phyloP scores from a whole-genome alignment of 1,140 invertebrate species.

The Zaprionus tsacasi region DNA sequence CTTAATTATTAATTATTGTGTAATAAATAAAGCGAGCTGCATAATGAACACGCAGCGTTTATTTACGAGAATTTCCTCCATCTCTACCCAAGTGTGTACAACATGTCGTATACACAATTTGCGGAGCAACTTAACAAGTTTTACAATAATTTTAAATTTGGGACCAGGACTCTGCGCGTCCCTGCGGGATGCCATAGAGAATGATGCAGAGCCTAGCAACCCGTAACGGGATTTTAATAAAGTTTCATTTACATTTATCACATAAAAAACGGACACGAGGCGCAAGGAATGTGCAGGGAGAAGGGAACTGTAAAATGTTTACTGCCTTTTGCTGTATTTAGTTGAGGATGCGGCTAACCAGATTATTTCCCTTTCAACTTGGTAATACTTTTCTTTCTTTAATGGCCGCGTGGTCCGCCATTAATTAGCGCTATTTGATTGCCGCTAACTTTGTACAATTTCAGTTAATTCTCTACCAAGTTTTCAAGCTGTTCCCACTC shows the following conservation, averaged over 20 bases:
- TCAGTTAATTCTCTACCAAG: constrained; percentile 4
- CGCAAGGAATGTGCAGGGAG: background rate
- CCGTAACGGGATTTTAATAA: constrained; percentile 44
- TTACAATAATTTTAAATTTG: constrained; percentile 66
- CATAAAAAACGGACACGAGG: constrained; percentile 7
- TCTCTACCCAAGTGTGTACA: background rate
- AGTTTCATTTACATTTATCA: constrained; percentile 68
- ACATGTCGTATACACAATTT: constrained; percentile 30
- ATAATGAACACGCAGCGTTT: constrained; percentile 12
- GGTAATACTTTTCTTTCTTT: background rate
- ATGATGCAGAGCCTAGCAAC: constrained; percentile 22
- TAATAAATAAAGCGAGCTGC: constrained; percentile 29
- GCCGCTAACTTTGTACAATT: constrained; percentile 33
- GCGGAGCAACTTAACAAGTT: constrained; percentile 41
- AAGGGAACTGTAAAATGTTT: background rate
- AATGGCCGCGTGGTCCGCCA: constrained; percentile 27
- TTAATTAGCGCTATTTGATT: constrained; percentile 61
- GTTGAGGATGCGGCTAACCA: background rate
- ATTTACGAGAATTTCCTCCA: background rate
- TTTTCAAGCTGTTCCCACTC: background rate
- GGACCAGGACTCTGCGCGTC: background rate
- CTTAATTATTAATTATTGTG: constrained; percentile 23
- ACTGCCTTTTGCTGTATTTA: background rate
- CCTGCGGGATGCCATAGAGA: constrained; percentile 4
- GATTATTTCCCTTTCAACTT: constrained; percentile 6